Evolutionary conservation across 2,888 invertebrate genomes (phyloP).

Genomic region (Oasisia sp.): DNA sequence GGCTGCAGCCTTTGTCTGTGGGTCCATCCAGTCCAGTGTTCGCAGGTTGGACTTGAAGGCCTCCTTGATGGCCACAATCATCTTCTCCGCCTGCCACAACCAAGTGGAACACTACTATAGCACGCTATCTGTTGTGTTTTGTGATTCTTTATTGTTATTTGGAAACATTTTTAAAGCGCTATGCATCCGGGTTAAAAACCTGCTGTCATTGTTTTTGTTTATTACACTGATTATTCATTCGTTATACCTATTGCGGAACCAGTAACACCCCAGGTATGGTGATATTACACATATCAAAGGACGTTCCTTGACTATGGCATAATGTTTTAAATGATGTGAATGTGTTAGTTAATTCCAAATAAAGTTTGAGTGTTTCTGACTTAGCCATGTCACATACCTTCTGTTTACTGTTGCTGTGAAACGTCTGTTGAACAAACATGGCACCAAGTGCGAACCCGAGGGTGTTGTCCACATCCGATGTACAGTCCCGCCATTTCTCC

Average conservation of each 20-base stretch:
- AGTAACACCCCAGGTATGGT: neutral
- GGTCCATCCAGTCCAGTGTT: conserved; percentile 94
- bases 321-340: too few relatives aligned
- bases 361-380: neutral
- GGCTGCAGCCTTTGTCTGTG: conserved; percentile 72
- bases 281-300: conserved; percentile 14
- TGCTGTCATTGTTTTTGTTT: too few relatives aligned
- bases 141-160: too few relatives aligned
- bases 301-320: neutral
- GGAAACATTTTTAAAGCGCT: too few relatives aligned
- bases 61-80: conserved; percentile 84
- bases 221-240: too few relatives aligned
- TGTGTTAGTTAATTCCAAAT: too few relatives aligned
- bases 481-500: conserved; percentile 91
- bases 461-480: conserved; percentile 86
- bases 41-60: conserved; percentile 88
- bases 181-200: too few relatives aligned
- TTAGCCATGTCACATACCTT: conserved; percentile 45
- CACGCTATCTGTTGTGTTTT: neutral
- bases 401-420: conserved; percentile 58
- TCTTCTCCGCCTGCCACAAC: conserved; percentile 73
- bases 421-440: conserved; percentile 78
- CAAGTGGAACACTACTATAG: neutral
- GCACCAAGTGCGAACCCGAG: conserved; percentile 92
- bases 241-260: too few relatives aligned